Conservation (phyloP, 1,140 invertebrate genomes). For the Bactericera cockerelli region DNA sequence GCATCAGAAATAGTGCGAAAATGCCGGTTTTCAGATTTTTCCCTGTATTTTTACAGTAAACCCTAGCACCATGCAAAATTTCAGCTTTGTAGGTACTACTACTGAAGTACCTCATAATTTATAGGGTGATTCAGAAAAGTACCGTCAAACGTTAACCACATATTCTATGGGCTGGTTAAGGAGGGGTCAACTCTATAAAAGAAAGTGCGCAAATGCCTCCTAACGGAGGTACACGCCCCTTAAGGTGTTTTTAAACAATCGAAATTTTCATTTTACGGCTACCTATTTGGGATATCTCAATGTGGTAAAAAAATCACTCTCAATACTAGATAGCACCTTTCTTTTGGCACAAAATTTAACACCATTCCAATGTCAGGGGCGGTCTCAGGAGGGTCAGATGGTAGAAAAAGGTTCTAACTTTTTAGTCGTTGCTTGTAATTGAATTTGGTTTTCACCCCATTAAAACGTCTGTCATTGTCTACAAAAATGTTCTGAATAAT, state of each 20-base stretch:
- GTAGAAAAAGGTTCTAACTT: background rate
- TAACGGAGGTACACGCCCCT: slow-evolving; percentile 3
- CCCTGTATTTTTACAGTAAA: too few species aligned
- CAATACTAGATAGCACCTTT: slow-evolving; percentile 1
- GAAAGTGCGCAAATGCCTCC: background rate
- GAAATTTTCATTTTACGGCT: background rate
- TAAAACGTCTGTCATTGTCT: background rate
- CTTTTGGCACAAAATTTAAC: background rate
- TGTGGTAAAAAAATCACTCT: slow-evolving; percentile 1
- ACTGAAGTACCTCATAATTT: background rate
- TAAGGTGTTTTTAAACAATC: background rate
- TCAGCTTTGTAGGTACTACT: too few species aligned
- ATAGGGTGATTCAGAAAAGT: slow-evolving; percentile 4
- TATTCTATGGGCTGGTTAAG: background rate
- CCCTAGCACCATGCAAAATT: too few species aligned
- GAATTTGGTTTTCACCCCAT: background rate
- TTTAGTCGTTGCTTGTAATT: background rate
- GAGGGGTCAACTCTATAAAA: slow-evolving; percentile 4
- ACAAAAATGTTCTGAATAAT: background rate
- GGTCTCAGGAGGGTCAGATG: background rate
- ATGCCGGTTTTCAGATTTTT: too few species aligned
- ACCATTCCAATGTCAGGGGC: slow-evolving; percentile 3
- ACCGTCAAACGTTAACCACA: background rate
- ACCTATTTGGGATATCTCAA: background rate
- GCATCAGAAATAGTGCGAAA: too few species aligned